These are phyloP conservation scores for Mercenaria mercenaria DNA, from an alignment of 1,140 invertebrate genomes.

Conservation along the genomic window DNA sequence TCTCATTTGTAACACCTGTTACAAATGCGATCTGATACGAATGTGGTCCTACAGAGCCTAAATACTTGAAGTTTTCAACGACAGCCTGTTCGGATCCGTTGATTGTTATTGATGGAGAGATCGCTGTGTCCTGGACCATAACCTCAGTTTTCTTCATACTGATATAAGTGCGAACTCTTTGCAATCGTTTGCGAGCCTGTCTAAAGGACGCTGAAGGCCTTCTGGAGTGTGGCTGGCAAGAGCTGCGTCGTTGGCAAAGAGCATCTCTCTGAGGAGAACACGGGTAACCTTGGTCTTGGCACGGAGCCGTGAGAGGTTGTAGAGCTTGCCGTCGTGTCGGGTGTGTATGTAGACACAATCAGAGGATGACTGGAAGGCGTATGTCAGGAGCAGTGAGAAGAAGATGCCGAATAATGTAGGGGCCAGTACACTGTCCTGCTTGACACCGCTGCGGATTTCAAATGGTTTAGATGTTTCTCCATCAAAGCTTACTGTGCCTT, in stretches of 20 bases:
- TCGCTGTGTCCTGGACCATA: constrained; percentile 1
- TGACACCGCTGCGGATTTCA: neutral
- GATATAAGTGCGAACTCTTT: constrained; percentile 11
- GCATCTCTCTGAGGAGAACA: constrained; percentile 71
- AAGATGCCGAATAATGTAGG: constrained; percentile 44
- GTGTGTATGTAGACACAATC: constrained; percentile 36
- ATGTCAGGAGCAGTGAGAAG: constrained; percentile 31
- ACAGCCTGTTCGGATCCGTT: neutral
- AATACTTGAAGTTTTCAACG: constrained; percentile 3
- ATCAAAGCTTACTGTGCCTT: neutral
- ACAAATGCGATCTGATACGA: no score
- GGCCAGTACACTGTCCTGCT: constrained; percentile 18
- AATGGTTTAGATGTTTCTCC: no score
- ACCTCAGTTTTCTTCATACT: no score
- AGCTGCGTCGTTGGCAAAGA: constrained; percentile 70
- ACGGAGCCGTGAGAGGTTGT: constrained; percentile 51
- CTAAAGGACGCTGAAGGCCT: constrained; percentile 47
- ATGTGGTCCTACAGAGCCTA: neutral
- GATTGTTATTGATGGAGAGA: neutral
- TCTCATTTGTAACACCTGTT: no score
- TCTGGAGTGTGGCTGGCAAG: constrained; percentile 48
- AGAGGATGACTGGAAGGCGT: neutral
- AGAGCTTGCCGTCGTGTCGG: constrained; percentile 69
- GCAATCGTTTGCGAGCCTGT: neutral
- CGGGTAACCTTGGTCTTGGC: constrained; percentile 62